Conservation (phyloP, 2,113 vertebrate species). For the Porphyrio hochstetteri region DNA sequence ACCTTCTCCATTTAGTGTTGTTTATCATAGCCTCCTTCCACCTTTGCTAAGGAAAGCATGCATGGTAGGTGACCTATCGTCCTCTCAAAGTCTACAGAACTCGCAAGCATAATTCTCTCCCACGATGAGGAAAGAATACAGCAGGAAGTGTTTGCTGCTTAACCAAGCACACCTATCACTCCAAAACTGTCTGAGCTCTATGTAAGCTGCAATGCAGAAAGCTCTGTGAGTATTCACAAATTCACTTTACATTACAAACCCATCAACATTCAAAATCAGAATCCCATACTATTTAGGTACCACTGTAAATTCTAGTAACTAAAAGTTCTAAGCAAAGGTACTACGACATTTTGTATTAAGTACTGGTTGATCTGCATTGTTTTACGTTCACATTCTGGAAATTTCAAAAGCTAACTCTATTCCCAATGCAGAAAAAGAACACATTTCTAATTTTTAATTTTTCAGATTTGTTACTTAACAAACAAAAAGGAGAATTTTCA, state of each 20-base stretch:
- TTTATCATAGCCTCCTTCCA: background rate
- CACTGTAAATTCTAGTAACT: background rate
- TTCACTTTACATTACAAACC: background rate
- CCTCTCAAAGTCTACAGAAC: background rate
- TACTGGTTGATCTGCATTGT: background rate
- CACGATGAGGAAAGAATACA: background rate
- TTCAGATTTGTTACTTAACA: conserved; percentile 5
- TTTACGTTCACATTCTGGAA: background rate
- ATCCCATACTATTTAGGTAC: background rate
- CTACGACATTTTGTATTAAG: background rate
- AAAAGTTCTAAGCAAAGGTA: background rate
- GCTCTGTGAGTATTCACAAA: background rate
- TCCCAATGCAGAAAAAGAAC: background rate
- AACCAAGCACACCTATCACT: background rate
- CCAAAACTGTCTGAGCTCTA: background rate
- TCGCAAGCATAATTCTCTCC: background rate
- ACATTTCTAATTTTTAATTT: conserved; percentile 30
- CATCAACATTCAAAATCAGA: background rate
- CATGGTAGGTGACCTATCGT: background rate
- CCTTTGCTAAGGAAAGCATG: background rate
- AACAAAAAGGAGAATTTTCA: background rate
- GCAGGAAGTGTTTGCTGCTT: background rate
- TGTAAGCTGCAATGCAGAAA: background rate
- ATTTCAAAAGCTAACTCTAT: background rate
- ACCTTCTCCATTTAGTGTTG: background rate